A percentile compares a stretch with the other conserved stretches of the same genome.
Conservation (phyloP, 2,797 vertebrate species). For the Glossophaga mutica region DNA sequence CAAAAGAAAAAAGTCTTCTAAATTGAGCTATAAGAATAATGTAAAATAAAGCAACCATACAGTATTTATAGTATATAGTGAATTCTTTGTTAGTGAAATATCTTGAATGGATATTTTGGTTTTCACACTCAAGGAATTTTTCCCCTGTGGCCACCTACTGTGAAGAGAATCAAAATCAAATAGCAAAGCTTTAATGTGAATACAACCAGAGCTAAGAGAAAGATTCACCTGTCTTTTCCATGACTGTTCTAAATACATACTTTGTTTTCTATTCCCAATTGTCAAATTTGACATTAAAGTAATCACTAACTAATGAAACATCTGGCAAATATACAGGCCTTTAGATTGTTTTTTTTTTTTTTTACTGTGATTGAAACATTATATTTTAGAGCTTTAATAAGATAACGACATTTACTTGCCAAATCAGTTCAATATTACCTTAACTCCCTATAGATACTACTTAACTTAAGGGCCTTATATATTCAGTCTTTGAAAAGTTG, state of each 20-base stretch:
- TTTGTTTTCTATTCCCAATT: not conserved
- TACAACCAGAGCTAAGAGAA: not conserved
- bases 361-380: not conserved
- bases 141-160: not conserved
- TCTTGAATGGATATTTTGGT: not conserved
- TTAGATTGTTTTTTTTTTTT: not conserved
- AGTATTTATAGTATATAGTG: not conserved
- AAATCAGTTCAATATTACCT: not conserved
- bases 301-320: not conserved
- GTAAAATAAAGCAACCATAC: not conserved
- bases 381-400: conserved; percentile 26
- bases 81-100: not conserved
- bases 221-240: not conserved
- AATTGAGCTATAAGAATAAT: not conserved
- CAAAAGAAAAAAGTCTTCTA: not conserved
- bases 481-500: not conserved
- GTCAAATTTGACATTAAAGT: not conserved
- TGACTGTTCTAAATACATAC: not conserved
- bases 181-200: not conserved
- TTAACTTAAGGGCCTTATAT: not conserved
- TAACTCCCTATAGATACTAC: not conserved
- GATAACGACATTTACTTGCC: not conserved
- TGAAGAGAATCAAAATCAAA: not conserved
- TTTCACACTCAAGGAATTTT: not conserved
- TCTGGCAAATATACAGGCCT: not conserved